Conservation (phyloP, 1,140 invertebrate genomes). For the Drosophila sulfurigaster region DNA sequence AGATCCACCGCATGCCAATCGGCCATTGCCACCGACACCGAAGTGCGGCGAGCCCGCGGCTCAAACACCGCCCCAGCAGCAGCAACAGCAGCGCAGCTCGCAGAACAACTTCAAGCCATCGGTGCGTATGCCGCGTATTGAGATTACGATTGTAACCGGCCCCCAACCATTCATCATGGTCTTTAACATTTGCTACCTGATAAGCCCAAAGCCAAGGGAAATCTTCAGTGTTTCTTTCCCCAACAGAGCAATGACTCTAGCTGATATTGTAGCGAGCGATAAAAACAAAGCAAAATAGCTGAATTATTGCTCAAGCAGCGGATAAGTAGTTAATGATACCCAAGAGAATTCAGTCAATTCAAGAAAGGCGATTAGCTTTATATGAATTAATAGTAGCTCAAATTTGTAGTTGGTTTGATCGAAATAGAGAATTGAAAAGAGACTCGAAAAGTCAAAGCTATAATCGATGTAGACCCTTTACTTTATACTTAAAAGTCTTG, state of each 20-base stretch:
- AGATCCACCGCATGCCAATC: constrained; percentile 87
- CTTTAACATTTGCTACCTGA: constrained; percentile 9
- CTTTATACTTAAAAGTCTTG: too few species aligned
- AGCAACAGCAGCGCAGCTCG: constrained; percentile 89
- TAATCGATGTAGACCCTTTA: too few species aligned
- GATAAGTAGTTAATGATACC: constrained; percentile 1
- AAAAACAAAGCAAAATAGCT: background rate
- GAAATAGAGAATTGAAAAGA: too few species aligned
- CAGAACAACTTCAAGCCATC: constrained; percentile 94
- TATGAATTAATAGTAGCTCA: background rate
- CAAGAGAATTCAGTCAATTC: background rate
- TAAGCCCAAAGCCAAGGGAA: constrained; percentile 2
- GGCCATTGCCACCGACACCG: constrained; percentile 95
- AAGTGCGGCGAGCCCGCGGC: constrained; percentile 84
- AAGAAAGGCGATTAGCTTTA: background rate
- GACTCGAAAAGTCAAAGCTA: too few species aligned
- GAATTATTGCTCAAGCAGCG: background rate
- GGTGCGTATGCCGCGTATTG: constrained; percentile 86
- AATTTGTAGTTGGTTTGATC: too few species aligned
- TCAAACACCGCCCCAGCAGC: constrained; percentile 85
- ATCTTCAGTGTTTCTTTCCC: constrained; percentile 2
- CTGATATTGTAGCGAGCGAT: constrained; percentile 13
- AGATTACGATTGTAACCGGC: constrained; percentile 2
- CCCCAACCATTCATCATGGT: background rate
- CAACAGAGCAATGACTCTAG: constrained; percentile 22